phyloP scores from a whole-genome alignment of 2,888 invertebrate genomes.

The Quadroppia sp. region DNA sequence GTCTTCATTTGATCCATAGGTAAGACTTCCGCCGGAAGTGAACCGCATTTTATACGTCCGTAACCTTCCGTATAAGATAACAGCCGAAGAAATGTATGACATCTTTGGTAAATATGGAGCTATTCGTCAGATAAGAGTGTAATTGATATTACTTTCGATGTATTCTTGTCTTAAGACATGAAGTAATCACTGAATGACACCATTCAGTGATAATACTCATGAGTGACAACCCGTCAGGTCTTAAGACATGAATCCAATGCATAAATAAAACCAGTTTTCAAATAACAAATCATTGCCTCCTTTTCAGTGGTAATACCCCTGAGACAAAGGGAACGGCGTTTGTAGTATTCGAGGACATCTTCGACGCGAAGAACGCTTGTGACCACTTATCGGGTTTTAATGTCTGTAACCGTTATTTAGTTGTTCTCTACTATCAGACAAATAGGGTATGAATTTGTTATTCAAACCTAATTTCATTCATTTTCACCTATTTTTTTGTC shows the following conservation, averaged over 20 bases:
- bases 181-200: not conserved
- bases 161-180: not conserved
- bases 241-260: too few species aligned
- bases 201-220: too few species aligned
- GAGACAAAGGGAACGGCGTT: slow-evolving; percentile 98
- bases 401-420: slow-evolving; percentile 96
- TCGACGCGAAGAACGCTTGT: slow-evolving; percentile 99
- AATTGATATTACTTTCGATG: slow-evolving; percentile 54
- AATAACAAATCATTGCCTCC: not conserved
- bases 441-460: slow-evolving; percentile 55
- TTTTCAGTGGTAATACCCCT: slow-evolving; percentile 81
- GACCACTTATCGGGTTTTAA: slow-evolving; percentile 98
- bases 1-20: slow-evolving; percentile 58
- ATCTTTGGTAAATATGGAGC: slow-evolving; percentile 99
- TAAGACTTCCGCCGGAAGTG: slow-evolving; percentile 95
- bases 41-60: slow-evolving; percentile 93
- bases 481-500: too few species aligned
- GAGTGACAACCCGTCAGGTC: too few species aligned
- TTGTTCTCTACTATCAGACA: slow-evolving; percentile 93
- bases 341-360: slow-evolving; percentile 99
- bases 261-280: not conserved
- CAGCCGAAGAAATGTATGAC: slow-evolving; percentile 99
- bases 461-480: too few species aligned
- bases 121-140: slow-evolving; percentile 96
- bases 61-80: slow-evolving; percentile 98